phyloP scores from a whole-genome alignment of 1,140 invertebrate species.

The Antheraea pernyi region DNA sequence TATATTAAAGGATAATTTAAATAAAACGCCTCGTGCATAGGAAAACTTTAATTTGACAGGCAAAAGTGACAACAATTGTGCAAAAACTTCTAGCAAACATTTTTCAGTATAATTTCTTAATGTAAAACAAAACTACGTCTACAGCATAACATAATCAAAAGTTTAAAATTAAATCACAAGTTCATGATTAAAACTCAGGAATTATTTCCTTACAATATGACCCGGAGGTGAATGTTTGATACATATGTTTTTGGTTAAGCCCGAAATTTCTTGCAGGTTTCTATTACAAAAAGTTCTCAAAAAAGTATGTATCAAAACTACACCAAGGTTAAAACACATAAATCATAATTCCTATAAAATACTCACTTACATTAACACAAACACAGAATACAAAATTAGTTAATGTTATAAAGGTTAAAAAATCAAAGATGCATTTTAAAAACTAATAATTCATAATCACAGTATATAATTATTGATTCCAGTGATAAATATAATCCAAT shows the following conservation, averaged over 20 bases:
- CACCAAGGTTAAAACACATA: neutral
- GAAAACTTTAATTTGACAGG: slow-evolving; percentile 54
- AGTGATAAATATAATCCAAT: slow-evolving; percentile 40
- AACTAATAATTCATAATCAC: slow-evolving; percentile 46
- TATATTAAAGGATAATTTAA: neutral
- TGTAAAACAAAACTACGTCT: slow-evolving; percentile 3
- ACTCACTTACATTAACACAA: slow-evolving; percentile 56
- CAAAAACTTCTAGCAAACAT: slow-evolving; percentile 29
- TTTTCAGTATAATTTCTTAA: neutral
- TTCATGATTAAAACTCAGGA: slow-evolving; percentile 70
- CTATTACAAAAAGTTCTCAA: neutral
- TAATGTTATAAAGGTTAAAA: slow-evolving; percentile 74
- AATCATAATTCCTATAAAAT: slow-evolving; percentile 15
- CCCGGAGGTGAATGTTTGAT: slow-evolving; percentile 47
- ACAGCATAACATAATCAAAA: slow-evolving; percentile 63
- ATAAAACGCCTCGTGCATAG: neutral
- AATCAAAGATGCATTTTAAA: slow-evolving; percentile 69
- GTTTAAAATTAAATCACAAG: slow-evolving; percentile 69
- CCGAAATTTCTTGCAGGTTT: neutral
- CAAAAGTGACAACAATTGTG: slow-evolving; percentile 59
- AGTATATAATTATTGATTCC: slow-evolving; percentile 39
- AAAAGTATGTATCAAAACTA: slow-evolving; percentile 42
- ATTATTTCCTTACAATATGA: slow-evolving; percentile 26
- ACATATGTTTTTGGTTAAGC: slow-evolving; percentile 51
- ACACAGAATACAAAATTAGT: slow-evolving; percentile 37